phyloP scores from a whole-genome alignment of 2,888 invertebrate genomes.

The Thereva nobilitata region DNA sequence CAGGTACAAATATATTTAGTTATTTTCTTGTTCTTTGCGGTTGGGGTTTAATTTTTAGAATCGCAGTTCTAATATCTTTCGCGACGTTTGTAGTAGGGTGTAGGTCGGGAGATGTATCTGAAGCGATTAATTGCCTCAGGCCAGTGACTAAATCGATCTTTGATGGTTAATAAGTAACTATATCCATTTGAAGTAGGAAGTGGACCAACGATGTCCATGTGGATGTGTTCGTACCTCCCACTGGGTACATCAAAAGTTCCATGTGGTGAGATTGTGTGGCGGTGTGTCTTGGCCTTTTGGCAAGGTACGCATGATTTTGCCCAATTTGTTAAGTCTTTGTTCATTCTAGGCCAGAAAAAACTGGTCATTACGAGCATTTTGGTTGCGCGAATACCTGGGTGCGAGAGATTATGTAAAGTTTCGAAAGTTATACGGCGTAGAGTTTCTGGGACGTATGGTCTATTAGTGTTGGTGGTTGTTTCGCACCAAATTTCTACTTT shows the following conservation, averaged over 20 bases:
- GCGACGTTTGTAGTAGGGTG: neutral
- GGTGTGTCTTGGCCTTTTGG: neutral
- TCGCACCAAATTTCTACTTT: constrained; percentile 2
- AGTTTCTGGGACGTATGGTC: constrained; percentile 1
- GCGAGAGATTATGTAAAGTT: neutral
- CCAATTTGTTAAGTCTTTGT: neutral
- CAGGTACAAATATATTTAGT: neutral
- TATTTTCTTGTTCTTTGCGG: neutral
- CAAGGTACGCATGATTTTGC: neutral
- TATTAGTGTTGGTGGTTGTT: neutral
- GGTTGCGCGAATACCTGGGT: neutral
- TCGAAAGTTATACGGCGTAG: neutral
- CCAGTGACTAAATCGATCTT: constrained; percentile 35
- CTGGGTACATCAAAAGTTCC: neutral
- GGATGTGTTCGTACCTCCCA: constrained; percentile 34
- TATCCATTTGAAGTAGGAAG: neutral
- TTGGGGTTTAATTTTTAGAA: neutral
- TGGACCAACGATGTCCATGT: constrained; percentile 38
- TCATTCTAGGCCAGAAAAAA: constrained; percentile 1
- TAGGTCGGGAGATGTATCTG: neutral
- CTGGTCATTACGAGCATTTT: neutral
- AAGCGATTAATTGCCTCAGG: constrained; percentile 29
- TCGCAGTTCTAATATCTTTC: neutral
- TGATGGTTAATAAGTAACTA: neutral
- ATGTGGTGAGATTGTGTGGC: neutral